Conservation (phyloP, 1,140 invertebrate genomes). For the Bombus soroeensis region DNA sequence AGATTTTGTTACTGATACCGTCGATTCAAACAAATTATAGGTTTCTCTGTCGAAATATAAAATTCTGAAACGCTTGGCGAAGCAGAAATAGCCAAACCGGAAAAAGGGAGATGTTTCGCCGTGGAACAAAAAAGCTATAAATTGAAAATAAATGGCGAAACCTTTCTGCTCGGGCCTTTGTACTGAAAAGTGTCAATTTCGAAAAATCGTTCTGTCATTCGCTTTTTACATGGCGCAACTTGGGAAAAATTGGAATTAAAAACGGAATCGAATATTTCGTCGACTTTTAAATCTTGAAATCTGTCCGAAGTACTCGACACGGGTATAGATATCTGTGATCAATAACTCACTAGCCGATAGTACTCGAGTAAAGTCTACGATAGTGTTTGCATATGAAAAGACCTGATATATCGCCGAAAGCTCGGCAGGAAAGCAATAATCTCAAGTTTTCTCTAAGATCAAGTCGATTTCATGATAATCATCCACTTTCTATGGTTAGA, state of each 20-base stretch:
- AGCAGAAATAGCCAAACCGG: background rate
- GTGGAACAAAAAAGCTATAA: background rate
- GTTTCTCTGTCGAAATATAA: background rate
- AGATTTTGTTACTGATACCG: background rate
- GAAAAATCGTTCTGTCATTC: too few relatives aligned
- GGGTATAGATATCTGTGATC: too few relatives aligned
- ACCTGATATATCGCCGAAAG: background rate
- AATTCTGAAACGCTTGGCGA: background rate
- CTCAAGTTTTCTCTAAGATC: background rate
- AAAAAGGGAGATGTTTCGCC: background rate
- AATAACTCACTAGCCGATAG: background rate
- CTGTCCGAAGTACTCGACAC: too few relatives aligned
- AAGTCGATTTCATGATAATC: constrained; percentile 1
- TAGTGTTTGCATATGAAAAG: constrained; percentile 10
- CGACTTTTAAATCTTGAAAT: background rate
- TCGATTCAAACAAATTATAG: background rate
- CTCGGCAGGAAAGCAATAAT: too few relatives aligned
- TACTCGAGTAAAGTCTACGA: background rate
- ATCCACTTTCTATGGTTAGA: background rate
- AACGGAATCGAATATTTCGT: background rate
- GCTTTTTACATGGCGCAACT: background rate
- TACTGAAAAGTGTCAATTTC: background rate
- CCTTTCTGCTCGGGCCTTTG: background rate
- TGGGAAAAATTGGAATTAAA: constrained; percentile 3
- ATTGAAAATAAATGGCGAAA: constrained; percentile 18